A percentile compares a stretch with the other conserved stretches of the same genome.
Conservation (phyloP, 2,797 vertebrate species). For the Poeciliopsis infans region DNA sequence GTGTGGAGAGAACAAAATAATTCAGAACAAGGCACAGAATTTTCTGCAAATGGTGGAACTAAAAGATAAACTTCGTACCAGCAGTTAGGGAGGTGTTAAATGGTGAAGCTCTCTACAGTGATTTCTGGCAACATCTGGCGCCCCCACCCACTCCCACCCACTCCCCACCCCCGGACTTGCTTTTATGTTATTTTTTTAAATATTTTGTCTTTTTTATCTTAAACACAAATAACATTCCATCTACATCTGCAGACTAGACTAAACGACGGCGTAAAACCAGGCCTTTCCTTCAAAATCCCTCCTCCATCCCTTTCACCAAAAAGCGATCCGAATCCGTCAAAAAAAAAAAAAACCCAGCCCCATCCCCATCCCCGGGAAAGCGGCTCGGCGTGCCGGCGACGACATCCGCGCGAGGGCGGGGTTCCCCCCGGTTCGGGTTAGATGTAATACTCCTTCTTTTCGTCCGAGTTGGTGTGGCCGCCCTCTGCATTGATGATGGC, state of each 20-base stretch:
- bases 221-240: constrained; percentile 77
- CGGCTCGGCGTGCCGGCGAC: constrained; percentile 72
- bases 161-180: constrained; percentile 43
- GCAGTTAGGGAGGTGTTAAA: constrained; percentile 89
- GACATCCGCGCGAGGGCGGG: constrained; percentile 69
- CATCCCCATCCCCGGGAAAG: constrained; percentile 39
- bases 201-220: constrained; percentile 42
- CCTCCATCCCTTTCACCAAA: constrained; percentile 38
- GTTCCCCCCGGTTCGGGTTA: constrained; percentile 76
- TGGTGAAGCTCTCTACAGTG: constrained; percentile 92
- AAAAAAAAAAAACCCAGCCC: not conserved
- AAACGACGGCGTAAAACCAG: constrained; percentile 83
- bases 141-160: constrained; percentile 67
- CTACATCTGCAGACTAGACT: constrained; percentile 80
- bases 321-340: constrained; percentile 28
- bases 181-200: constrained; percentile 19
- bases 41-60: constrained; percentile 95
- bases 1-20: constrained; percentile 79
- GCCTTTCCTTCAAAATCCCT: constrained; percentile 55
- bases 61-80: constrained; percentile 86
- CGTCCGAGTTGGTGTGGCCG: constrained; percentile 97
- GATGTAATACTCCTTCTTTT: constrained; percentile 99
- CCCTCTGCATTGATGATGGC: constrained; percentile 99
- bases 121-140: constrained; percentile 86
- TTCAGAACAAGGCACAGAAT: constrained; percentile 99